phyloP scores from a whole-genome alignment of 2,888 invertebrate genomes.

The Zaprionus bogoriensis region DNA sequence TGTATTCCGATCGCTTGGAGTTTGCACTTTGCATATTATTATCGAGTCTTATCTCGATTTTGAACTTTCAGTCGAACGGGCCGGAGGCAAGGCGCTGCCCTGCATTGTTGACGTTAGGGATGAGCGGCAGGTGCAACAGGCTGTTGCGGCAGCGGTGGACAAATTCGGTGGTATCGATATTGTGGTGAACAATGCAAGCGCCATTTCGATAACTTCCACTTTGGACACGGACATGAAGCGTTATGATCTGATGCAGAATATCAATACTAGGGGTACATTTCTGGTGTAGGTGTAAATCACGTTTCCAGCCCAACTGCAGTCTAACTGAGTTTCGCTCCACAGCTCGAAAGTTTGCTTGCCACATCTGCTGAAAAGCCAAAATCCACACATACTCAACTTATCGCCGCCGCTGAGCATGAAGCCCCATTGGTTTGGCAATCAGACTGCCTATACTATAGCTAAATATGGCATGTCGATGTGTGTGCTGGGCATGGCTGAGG shows the following conservation, averaged over 20 bases:
- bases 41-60: constrained; percentile 13
- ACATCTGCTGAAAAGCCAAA: constrained; percentile 91
- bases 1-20: constrained; percentile 17
- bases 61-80: constrained; percentile 87
- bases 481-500: constrained; percentile 98
- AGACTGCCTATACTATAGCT: constrained; percentile 98
- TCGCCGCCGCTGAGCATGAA: constrained; percentile 96
- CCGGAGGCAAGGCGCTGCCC: constrained; percentile 91
- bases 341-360: constrained; percentile 96
- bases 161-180: constrained; percentile 98
- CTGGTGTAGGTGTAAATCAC: constrained; percentile 88
- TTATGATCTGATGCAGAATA: constrained; percentile 97
- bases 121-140: constrained; percentile 87
- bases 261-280: constrained; percentile 97
- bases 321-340: constrained; percentile 52
- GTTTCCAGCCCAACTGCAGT: not conserved
- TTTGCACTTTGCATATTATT: constrained; percentile 17
- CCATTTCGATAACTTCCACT: constrained; percentile 93
- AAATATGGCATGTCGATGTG: constrained; percentile 99
- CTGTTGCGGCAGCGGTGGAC: constrained; percentile 87
- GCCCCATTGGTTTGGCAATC: constrained; percentile 93
- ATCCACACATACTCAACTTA: constrained; percentile 96
- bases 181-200: constrained; percentile 97
- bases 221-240: constrained; percentile 95
- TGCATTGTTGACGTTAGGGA: constrained; percentile 92